These are phyloP conservation scores for Tipula vernalis DNA, from an alignment of 2,888 invertebrate genomes.

Conservation along the genomic window DNA sequence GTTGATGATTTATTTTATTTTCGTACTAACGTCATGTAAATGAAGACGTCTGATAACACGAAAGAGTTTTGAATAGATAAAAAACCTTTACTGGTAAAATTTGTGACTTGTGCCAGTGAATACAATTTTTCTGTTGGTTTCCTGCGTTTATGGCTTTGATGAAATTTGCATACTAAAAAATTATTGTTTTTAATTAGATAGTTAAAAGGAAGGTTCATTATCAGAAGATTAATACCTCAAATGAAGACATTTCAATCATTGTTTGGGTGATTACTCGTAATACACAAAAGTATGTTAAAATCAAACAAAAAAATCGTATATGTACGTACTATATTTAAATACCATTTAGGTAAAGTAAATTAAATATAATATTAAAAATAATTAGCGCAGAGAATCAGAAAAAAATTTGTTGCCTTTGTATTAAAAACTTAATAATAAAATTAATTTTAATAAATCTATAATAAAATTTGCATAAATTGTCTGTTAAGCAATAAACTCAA, in stretches of 20 bases:
- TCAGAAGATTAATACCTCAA: neutral
- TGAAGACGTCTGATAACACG: no score
- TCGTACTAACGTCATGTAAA: no score
- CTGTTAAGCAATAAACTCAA: conserved; percentile 58
- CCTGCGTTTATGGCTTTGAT: no score
- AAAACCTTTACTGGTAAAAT: no score
- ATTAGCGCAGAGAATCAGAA: neutral
- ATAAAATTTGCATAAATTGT: neutral
- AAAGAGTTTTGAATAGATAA: no score
- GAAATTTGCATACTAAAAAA: no score
- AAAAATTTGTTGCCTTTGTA: neutral
- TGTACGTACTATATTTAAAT: neutral
- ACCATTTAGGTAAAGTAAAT: neutral
- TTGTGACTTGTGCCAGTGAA: no score
- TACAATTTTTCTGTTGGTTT: no score
- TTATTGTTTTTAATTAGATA: no score
- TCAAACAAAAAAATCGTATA: neutral
- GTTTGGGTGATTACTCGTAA: no score
- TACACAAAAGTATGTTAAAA: neutral
- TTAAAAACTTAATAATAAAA: neutral
- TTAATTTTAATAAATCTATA: neutral
- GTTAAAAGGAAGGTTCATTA: no score
- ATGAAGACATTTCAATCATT: neutral
- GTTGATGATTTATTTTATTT: no score
- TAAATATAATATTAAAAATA: neutral